Evolutionary conservation across 2,113 vertebrate genomes (phyloP), one percentile per base, ranked within the genome.

Genomic region (Climacteris rufus): DNA sequence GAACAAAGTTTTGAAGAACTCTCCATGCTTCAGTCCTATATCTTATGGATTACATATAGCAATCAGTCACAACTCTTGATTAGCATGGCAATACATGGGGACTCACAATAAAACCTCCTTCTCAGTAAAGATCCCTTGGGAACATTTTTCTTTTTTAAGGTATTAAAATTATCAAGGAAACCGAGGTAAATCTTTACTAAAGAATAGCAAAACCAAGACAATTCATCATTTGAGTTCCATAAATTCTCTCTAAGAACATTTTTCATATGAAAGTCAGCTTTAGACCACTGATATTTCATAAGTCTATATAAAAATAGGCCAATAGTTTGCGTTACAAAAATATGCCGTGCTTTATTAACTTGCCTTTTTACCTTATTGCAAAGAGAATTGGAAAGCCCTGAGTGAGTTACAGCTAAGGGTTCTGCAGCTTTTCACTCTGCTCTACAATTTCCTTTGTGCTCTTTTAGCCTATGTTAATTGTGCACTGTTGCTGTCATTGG

Each of bases 291-390:
- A 31, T 65, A 88, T 64, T 86, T 88, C 63, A 57, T 79, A 86
- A 69, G 33, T 74, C 50, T 74, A 10, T 27, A 49, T n/a, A 70
- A 71, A 85, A 88, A 52, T 4, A 61, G 7, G 20, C 25, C 1
- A 0, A 64, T 24, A 25, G 18, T 65, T 86, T 86, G 27, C 47
- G 49, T 63, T 60, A 74, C 5, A 85, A 86, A 93, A 90, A 88
- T 83, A 81, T 75, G 68, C 44, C 57, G 60, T 60, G 47, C 25
- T 83, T 75, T 89, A 94, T 90, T 90, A 66, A 83, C 68, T 66
- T 81, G 22, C 52, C 21, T 87, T 87, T 89, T 90, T 83, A 30
- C 71, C 64, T 86, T 83, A 82, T 66, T 90, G 88, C 75, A 83
- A 44, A 56, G 75, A 94, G 71, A 81, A 77, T 5, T 60, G 72